phyloP scores from a whole-genome alignment of 2,888 invertebrate species.

The Cremastinae sp. region DNA sequence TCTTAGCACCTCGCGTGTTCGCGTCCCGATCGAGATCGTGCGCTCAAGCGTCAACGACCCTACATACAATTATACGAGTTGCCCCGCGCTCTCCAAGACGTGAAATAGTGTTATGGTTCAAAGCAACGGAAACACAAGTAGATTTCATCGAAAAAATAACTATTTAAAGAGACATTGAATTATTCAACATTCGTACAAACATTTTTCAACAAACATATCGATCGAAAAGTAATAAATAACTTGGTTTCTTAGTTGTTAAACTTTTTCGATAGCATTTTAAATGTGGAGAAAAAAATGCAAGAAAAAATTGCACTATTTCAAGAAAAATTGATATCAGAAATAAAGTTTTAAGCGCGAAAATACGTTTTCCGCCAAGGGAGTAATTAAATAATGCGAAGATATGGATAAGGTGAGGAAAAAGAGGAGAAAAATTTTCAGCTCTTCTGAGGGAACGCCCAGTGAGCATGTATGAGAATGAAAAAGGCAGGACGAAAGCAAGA shows the following conservation, averaged over 20 bases:
- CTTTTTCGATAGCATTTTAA: background rate
- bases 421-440: slow-evolving; percentile 18
- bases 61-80: slow-evolving; percentile 46
- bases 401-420: slow-evolving; percentile 17
- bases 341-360: slow-evolving; percentile 5
- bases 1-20: slow-evolving; percentile 57
- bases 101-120: slow-evolving; percentile 39
- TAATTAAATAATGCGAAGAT: slow-evolving; percentile 19
- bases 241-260: no score
- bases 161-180: slow-evolving; percentile 13
- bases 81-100: slow-evolving; percentile 50
- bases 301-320: background rate
- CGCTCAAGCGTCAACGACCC: slow-evolving; percentile 38
- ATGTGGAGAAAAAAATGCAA: background rate
- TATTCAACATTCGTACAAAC: slow-evolving; percentile 14
- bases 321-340: slow-evolving; percentile 10
- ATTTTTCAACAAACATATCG: slow-evolving; percentile 10
- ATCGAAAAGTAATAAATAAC: no score
- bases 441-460: slow-evolving; percentile 7
- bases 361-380: background rate
- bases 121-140: background rate
- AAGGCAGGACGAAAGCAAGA: slow-evolving; percentile 2
- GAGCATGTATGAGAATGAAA: slow-evolving; percentile 25
- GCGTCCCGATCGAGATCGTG: slow-evolving; percentile 53
- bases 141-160: background rate